Percentiles rank a stretch among this genome's conserved stretches.
Conservation (phyloP, 2,797 vertebrate genomes). For the Bucorvus abyssinicus region DNA sequence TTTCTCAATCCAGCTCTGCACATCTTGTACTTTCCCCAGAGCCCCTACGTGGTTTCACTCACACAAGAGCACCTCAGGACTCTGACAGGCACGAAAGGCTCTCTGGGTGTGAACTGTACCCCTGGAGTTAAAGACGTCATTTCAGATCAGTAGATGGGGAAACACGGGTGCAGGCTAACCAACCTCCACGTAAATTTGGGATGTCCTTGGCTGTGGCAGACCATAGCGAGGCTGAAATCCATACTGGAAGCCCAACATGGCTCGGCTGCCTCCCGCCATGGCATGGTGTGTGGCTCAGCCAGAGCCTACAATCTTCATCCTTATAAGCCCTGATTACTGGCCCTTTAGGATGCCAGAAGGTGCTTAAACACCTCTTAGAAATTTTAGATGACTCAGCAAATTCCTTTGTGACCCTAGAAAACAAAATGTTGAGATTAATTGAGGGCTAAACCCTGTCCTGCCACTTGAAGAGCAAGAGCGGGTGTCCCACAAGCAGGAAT, state of each 20-base stretch:
- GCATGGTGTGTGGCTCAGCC: rapidly evolving
- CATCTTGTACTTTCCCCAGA: not conserved
- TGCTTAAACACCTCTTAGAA: constrained; percentile 17
- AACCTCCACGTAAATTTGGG: rapidly evolving
- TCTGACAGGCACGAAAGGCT: not conserved
- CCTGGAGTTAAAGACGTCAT: not conserved
- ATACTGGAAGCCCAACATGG: not conserved
- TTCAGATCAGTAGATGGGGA: not conserved
- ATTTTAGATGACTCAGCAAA: not conserved
- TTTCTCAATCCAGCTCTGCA: not conserved
- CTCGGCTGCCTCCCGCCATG: rapidly evolving
- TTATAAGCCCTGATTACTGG: not conserved
- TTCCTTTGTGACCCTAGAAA: not conserved
- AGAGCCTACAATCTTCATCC: not conserved
- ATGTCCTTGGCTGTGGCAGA: not conserved
- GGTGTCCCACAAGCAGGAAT: not conserved
- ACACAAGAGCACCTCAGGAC: not conserved
- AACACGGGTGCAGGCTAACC: not conserved
- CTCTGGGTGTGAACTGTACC: not conserved
- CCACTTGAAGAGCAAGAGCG: not conserved
- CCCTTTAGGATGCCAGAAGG: not conserved
- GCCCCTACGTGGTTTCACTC: not conserved
- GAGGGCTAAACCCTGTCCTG: not conserved
- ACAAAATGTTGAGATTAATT: not conserved
- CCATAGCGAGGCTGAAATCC: not conserved